phyloP scores from a whole-genome alignment of 2,888 invertebrate species.

The Chymomyza fuscimana region DNA sequence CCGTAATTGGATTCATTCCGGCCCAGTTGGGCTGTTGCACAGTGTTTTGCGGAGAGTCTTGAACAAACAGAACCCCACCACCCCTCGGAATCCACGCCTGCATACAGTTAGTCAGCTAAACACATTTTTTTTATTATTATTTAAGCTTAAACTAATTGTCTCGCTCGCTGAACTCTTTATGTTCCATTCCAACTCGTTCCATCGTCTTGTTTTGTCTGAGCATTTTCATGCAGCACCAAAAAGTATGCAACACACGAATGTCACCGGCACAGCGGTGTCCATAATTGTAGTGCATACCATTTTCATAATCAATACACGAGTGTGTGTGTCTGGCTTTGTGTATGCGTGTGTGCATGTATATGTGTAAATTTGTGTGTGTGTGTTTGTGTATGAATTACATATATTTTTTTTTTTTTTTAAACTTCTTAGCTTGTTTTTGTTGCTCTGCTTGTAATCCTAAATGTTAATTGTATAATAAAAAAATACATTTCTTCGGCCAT shows the following conservation, averaged over 20 bases:
- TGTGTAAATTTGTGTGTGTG: not conserved
- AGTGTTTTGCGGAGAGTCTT: too few relatives aligned
- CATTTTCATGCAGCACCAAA: slow-evolving; percentile 39
- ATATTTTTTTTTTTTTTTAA: not conserved
- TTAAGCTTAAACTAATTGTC: not conserved
- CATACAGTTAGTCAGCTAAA: slow-evolving; percentile 25
- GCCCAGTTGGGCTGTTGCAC: too few relatives aligned
- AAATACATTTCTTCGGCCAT: not conserved
- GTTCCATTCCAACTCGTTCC: not conserved
- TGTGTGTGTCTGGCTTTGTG: slow-evolving; percentile 4
- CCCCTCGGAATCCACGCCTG: too few relatives aligned
- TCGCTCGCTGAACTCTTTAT: not conserved
- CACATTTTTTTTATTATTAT: slow-evolving; percentile 14
- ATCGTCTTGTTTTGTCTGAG: slow-evolving; percentile 7
- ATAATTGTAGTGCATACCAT: slow-evolving; percentile 13
- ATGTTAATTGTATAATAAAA: not conserved
- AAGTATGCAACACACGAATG: slow-evolving; percentile 36
- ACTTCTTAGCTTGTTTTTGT: not conserved
- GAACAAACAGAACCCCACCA: too few relatives aligned
- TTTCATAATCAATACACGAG: not conserved
- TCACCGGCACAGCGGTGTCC: slow-evolving; percentile 1
- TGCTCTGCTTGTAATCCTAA: not conserved
- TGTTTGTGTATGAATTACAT: not conserved
- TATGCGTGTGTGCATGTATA: not conserved
- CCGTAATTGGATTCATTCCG: too few relatives aligned